Percentiles rank a stretch among this genome's conserved stretches.
These are phyloP conservation scores for Tetranychus piercei DNA, from an alignment of 2,888 invertebrate species.

Conservation along the genomic window DNA sequence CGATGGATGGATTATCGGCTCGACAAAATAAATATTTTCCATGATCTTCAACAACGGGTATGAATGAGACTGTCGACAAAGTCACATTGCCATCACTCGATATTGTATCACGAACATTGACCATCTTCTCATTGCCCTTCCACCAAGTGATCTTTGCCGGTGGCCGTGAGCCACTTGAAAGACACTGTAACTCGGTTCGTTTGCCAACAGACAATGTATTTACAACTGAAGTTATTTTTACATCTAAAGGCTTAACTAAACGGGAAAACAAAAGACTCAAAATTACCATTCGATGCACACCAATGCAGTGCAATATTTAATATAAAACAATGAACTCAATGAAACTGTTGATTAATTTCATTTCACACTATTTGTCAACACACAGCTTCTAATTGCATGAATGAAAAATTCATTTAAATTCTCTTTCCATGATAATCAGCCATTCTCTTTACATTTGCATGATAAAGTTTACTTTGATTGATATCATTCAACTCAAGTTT, in stretches of 20 bases:
- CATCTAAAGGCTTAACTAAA: conserved; percentile 26
- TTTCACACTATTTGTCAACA: too few relatives aligned
- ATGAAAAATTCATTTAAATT: too few relatives aligned
- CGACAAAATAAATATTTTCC: conserved; percentile 19
- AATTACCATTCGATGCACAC: background rate
- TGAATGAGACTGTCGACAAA: conserved; percentile 14
- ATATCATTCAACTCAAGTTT: too few relatives aligned
- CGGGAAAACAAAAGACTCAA: background rate
- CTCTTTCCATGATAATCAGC: too few relatives aligned
- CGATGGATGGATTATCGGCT: conserved; percentile 19
- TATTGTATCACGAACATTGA: conserved; percentile 16
- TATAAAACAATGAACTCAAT: too few relatives aligned
- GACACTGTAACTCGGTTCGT: conserved; percentile 23
- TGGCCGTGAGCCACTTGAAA: conserved; percentile 25
- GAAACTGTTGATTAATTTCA: too few relatives aligned
- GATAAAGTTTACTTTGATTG: too few relatives aligned
- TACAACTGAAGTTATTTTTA: conserved; percentile 24
- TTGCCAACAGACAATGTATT: conserved; percentile 23
- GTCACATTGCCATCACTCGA: conserved; percentile 19
- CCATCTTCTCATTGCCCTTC: conserved; percentile 13
- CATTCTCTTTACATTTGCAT: too few relatives aligned
- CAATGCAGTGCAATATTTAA: background rate
- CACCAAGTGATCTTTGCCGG: conserved; percentile 27
- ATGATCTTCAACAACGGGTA: conserved; percentile 18
- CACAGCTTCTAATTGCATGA: too few relatives aligned